These are phyloP conservation scores for Lophius americanus DNA, from an alignment of 2,797 vertebrate genomes.

Conservation along the genomic window DNA sequence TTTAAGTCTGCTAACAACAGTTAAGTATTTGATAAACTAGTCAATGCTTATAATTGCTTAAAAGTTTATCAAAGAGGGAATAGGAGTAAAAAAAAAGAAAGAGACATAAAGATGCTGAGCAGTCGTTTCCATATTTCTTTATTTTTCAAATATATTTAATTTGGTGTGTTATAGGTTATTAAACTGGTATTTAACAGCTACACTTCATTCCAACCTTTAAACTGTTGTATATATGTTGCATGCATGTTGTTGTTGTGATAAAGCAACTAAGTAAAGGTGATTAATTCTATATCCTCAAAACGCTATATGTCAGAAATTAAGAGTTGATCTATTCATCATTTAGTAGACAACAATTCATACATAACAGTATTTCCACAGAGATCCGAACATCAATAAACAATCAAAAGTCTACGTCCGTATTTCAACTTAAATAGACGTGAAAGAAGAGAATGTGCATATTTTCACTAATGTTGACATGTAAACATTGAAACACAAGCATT, in stretches of 20 bases:
- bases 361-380: conserved; percentile 62
- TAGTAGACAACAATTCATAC: conserved; percentile 49
- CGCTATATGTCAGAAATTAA: conserved; percentile 49
- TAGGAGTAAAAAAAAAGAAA: neutral
- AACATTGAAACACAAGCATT: conserved; percentile 78
- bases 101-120: conserved; percentile 14
- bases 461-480: conserved; percentile 81
- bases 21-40: neutral
- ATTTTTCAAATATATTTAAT: conserved; percentile 71
- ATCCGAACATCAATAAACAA: conserved; percentile 54
- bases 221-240: conserved; percentile 36
- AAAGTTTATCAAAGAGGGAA: neutral
- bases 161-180: conserved; percentile 57
- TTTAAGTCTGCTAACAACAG: neutral
- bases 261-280: conserved; percentile 63
- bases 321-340: conserved; percentile 36
- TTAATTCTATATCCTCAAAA: conserved; percentile 50
- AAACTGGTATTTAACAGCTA: conserved; percentile 63
- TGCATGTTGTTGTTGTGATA: conserved; percentile 48
- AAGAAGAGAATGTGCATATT: conserved; percentile 74
- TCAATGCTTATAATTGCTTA: neutral
- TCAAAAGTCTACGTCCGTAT: conserved; percentile 57
- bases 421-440: conserved; percentile 65
- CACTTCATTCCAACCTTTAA: conserved; percentile 59
- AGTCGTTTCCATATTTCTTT: conserved; percentile 52